phyloP scores from a whole-genome alignment of 2,797 vertebrate genomes.

The Centropyge bicolor region DNA sequence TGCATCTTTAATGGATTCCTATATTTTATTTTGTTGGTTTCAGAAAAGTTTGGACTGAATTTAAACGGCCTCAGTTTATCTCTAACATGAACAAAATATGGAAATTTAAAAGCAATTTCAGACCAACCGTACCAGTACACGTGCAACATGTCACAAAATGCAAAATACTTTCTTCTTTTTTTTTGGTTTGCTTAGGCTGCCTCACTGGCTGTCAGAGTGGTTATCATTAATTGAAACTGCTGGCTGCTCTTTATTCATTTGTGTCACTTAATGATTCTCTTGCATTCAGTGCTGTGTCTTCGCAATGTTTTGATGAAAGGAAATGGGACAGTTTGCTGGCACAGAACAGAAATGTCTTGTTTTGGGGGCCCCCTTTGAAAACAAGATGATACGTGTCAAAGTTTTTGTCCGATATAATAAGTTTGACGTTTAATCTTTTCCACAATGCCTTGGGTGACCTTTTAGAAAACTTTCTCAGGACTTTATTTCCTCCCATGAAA shows the following conservation, averaged over 20 bases:
- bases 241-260: constrained; percentile 31
- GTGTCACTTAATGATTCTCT: constrained; percentile 11
- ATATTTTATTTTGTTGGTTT: not conserved
- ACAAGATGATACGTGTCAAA: not conserved
- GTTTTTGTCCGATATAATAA: not conserved
- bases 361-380: not conserved
- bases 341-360: not conserved
- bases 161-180: not conserved
- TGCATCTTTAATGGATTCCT: not conserved
- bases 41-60: constrained; percentile 7
- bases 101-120: constrained; percentile 22
- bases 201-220: not conserved
- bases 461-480: not conserved
- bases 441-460: not conserved
- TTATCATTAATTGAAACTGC: constrained; percentile 39
- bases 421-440: not conserved
- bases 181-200: not conserved
- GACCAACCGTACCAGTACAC: not conserved
- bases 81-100: constrained; percentile 23
- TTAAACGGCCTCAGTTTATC: not conserved
- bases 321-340: constrained; percentile 8
- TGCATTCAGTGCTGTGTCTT: not conserved
- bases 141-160: constrained; percentile 23
- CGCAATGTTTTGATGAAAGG: constrained; percentile 20
- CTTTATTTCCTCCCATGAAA: constrained; percentile 4